Conservation (phyloP, 2,888 invertebrate species). For the Micropterix aruncella region DNA sequence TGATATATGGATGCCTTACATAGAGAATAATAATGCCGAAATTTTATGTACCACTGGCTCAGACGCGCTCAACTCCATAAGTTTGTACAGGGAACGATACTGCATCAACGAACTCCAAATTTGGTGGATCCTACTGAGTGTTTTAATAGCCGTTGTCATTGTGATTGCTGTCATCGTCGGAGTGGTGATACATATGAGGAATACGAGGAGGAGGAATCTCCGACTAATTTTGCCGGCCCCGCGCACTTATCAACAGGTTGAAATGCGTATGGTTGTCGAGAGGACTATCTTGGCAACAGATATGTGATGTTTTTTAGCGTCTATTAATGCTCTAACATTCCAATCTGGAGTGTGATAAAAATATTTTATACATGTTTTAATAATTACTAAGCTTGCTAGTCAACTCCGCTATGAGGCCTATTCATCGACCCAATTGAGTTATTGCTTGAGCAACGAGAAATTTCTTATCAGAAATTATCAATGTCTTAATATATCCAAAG, state of each 20-base stretch:
- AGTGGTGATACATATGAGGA: constrained; percentile 30
- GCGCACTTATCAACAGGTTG: constrained; percentile 71
- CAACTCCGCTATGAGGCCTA: no score
- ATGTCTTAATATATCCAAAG: no score
- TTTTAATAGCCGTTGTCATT: constrained; percentile 29
- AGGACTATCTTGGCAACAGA: constrained; percentile 66
- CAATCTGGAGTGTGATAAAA: no score
- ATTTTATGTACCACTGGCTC: constrained; percentile 21
- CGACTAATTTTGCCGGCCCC: constrained; percentile 70
- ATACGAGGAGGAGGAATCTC: constrained; percentile 43
- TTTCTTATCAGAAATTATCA: no score
- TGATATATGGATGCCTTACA: constrained; percentile 24
- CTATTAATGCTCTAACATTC: no score
- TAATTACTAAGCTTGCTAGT: no score
- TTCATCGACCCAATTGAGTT: no score
- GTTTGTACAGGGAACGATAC: constrained; percentile 26
- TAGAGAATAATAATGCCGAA: constrained; percentile 25
- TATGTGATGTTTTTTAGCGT: no score
- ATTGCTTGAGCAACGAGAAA: no score
- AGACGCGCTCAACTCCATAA: constrained; percentile 24
- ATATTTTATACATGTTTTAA: no score
- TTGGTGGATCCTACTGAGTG: constrained; percentile 33
- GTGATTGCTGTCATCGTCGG: constrained; percentile 30
- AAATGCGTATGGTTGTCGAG: constrained; percentile 75
- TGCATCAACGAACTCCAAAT: constrained; percentile 31